Conservation (phyloP, 2,113 vertebrate species). For the Sigmodon hispidus region DNA sequence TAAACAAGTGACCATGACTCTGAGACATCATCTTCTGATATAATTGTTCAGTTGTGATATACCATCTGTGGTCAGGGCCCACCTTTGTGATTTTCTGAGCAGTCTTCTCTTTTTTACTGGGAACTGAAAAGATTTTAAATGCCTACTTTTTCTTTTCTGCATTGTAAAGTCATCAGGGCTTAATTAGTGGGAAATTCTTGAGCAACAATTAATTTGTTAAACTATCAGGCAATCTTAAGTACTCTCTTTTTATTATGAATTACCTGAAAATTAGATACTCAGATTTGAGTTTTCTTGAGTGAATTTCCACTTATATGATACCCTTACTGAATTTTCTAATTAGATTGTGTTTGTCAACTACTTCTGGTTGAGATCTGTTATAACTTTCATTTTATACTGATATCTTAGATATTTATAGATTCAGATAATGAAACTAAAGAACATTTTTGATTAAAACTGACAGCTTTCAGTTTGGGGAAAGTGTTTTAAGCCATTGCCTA, state of each 20-base stretch:
- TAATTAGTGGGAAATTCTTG: constrained; percentile 68
- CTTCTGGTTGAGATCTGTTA: constrained; percentile 41
- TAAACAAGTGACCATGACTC: constrained; percentile 16
- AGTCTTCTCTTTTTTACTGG: constrained; percentile 60
- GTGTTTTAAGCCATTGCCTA: constrained; percentile 46
- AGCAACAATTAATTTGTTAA: constrained; percentile 77
- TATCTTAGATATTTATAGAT: constrained; percentile 50
- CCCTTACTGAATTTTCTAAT: constrained; percentile 32
- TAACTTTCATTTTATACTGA: constrained; percentile 40
- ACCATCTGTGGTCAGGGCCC: constrained; percentile 60
- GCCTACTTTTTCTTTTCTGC: constrained; percentile 67
- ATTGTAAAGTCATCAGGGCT: constrained; percentile 72
- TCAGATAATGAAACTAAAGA: constrained; percentile 40
- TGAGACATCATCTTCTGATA: constrained; percentile 39
- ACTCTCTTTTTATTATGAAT: constrained; percentile 71
- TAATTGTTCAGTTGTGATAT: constrained; percentile 45
- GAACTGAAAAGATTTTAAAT: constrained; percentile 70
- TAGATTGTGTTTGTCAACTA: constrained; percentile 54
- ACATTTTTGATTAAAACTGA: constrained; percentile 36
- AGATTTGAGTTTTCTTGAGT: constrained; percentile 22
- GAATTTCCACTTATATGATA: neutral
- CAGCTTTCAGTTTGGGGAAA: constrained; percentile 41
- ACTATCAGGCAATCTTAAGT: constrained; percentile 73
- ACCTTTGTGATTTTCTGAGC: constrained; percentile 71
- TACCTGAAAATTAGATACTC: constrained; percentile 45